Evolutionary conservation across 30 jellyfish, hydroid and myxozoan species (phyloP), one percentile per base, ranked within the genome.

Genomic region (Sanderia malayensis): DNA sequence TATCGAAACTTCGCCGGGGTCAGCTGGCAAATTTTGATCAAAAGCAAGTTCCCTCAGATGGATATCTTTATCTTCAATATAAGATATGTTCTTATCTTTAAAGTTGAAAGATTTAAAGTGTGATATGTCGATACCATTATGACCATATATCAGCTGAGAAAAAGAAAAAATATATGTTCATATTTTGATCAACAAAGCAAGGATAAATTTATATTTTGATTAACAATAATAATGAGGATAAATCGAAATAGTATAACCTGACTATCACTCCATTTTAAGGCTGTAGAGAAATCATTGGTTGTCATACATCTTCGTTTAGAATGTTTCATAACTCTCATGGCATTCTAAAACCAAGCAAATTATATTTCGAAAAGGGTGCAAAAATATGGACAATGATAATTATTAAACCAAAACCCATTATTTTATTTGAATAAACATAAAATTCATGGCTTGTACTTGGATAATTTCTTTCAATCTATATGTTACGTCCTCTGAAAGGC

Each of bases 401-500:
- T n/a, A n/a, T n/a, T n/a, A n/a, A n/a, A n/a, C n/a, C n/a, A n/a
- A n/a, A n/a, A n/a, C n/a, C n/a, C n/a, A n/a, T n/a, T n/a, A n/a
- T n/a, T n/a, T n/a, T n/a, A n/a, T n/a, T n/a, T n/a, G n/a, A n/a
- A n/a, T n/a, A n/a, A n/a, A n/a, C n/a, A n/a, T n/a, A n/a, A n/a
- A n/a, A n/a, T n/a, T n/a, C n/a, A n/a, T n/a, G n/a, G n/a, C n/a
- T n/a, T 24, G 22, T 74, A 92, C 98, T 58, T 84, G 88, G 17
- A 92, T 60, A 21, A 92, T 67, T 61, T 92, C 98, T 49, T 95
- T 72, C 37, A 92, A 57, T 22, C 96, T 67, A 63, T 78, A 92
- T 17, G 98, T 92, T 1, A 76, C 82, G 70, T 92, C 98, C 74
- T 92, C 98, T 18, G 95, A 86, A 26, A 92, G 70, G 28, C 58